These are phyloP conservation scores for Hippocampus barbouri DNA, from an alignment of 2,113 vertebrate genomes.

Conservation along the genomic window DNA sequence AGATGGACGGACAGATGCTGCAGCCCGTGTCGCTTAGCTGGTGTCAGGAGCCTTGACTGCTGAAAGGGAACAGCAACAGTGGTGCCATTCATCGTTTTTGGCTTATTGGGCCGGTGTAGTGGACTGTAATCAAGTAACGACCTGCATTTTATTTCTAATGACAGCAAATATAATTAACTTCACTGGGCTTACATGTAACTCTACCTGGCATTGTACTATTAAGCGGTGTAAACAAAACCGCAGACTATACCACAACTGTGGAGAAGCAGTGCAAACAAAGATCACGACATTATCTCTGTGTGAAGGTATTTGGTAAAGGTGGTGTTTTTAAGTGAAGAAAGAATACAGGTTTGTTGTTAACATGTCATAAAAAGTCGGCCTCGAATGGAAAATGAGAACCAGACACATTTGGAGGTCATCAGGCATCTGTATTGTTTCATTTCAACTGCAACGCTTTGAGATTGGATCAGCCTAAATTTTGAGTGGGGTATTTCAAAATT, in stretches of 20 bases:
- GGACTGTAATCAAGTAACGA: constrained; percentile 62
- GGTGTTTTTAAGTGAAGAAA: too few relatives aligned
- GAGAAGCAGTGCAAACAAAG: too few relatives aligned
- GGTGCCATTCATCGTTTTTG: constrained; percentile 53
- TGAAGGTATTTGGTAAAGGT: too few relatives aligned
- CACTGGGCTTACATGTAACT: constrained; percentile 34
- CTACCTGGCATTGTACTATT: constrained; percentile 35
- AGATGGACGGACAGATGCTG: constrained; percentile 67
- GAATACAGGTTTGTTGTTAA: background rate
- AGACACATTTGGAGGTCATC: background rate
- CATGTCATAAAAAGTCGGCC: background rate
- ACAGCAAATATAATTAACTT: constrained; percentile 49
- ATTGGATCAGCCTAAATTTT: background rate
- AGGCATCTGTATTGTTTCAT: background rate
- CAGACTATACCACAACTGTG: too few relatives aligned
- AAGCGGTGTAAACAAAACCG: too few relatives aligned
- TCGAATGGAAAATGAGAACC: background rate
- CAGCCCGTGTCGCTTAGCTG: constrained; percentile 43
- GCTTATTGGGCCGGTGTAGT: constrained; percentile 41
- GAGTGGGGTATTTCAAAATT: background rate
- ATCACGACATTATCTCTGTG: too few relatives aligned
- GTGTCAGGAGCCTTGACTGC: constrained; percentile 58
- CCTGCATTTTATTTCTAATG: constrained; percentile 60
- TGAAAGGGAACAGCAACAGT: constrained; percentile 43
- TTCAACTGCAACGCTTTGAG: background rate